These are phyloP conservation scores for Acanthococcus lagerstroemiae DNA, from an alignment of 2,888 invertebrate genomes.

Conservation along the genomic window DNA sequence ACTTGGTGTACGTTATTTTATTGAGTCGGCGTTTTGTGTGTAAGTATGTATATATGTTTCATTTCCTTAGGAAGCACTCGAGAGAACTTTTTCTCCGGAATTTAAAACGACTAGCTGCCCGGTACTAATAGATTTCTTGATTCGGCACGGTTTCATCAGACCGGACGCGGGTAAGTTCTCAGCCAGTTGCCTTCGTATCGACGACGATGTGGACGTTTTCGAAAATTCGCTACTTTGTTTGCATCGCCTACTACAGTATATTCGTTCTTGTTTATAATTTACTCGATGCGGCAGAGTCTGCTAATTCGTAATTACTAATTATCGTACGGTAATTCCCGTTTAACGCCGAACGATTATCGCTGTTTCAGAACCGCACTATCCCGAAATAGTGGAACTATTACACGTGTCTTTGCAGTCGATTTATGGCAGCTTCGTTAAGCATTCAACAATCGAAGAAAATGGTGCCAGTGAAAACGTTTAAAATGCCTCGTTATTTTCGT, in stretches of 20 bases:
- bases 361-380: constrained; percentile 64
- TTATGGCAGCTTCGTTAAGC: constrained; percentile 45
- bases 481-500: too few relatives aligned
- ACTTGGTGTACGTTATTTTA: background rate
- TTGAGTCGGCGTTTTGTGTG: too few relatives aligned
- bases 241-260: too few relatives aligned
- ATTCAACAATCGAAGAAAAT: constrained; percentile 8
- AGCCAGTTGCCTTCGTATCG: too few relatives aligned
- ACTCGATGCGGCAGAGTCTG: too few relatives aligned
- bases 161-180: constrained; percentile 78
- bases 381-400: constrained; percentile 71
- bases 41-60: background rate
- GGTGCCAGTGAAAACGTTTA: constrained; percentile 13
- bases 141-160: constrained; percentile 79
- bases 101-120: constrained; percentile 93
- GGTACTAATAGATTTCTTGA: constrained; percentile 81
- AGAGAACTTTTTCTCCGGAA: constrained; percentile 67
- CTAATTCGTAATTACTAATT: too few relatives aligned
- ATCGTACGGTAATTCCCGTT: too few relatives aligned
- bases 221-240: background rate
- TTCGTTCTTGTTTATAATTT: too few relatives aligned
- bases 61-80: constrained; percentile 44
- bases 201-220: too few relatives aligned
- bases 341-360: too few relatives aligned
- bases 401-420: constrained; percentile 79